Base-by-base conservation (phyloP, 1,140 invertebrate genomes). In the Drosophila ficusphila region DNA sequence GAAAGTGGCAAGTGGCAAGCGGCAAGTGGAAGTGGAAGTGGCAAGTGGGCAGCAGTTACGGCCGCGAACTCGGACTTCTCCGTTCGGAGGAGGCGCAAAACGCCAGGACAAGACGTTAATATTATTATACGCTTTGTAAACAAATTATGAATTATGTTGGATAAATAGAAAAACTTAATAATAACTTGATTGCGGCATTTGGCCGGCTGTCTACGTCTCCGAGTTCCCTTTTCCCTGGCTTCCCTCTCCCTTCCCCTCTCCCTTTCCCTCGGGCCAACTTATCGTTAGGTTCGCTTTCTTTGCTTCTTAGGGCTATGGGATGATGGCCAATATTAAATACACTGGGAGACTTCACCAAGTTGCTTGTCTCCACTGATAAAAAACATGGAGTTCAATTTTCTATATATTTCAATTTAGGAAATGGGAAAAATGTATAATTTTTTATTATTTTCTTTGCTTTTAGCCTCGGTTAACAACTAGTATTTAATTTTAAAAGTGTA, bases 141-240 rank as follows among this genome's bases (percentile, higher is more conserved):
- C 82, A 88, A 88, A 89, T 88, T 88, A 88, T 88, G 82, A 88
- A 88, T 88, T 82, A 88, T 89, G 82, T 65, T 88, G 82, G 83
- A 89, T 89, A 89, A 88, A 88, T 88, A 88, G 82, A 88, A 88
- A 88, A 88, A 88, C 82, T 88, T 88, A 82, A 88, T 88, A 88
- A 88, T 88, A 89, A 88, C 82, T 88, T 88, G 82, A 88, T 88
- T 88, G 83, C 83, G 82, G 83, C 78, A 88, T 88, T 88, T 82
- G 77, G 51, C 36, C 51, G 33, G 44, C 47, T 58, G 19, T 51
- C 61, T 33, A 21, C 36, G 16, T 7, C 39, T 23, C 19, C 19
- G 12, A 25, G 21, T 8, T 3, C 9, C 31, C 36, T 21, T 21
- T 8, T 14, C n/a, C n/a, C n/a, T n/a, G n/a, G n/a, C 21, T 67